A percentile compares a stretch with the other conserved stretches of the same genome.
These are phyloP conservation scores for Anagyrus pseudococci DNA, from an alignment of 2,888 invertebrate genomes.

Conservation along the genomic window DNA sequence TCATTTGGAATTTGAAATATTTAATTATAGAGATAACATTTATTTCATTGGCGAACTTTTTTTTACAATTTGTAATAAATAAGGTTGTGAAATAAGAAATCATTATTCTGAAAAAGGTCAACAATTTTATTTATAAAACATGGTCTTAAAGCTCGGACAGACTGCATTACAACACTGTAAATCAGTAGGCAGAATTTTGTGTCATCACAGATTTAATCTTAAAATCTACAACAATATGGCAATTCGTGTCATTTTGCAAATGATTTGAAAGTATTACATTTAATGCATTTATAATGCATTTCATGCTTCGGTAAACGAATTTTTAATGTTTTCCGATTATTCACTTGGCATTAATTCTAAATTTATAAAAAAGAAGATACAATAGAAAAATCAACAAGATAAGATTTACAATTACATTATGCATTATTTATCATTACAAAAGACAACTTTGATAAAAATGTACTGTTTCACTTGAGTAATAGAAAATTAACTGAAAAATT, in stretches of 20 bases:
- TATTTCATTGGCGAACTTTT: conserved; percentile 5
- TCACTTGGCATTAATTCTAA: too few relatives aligned
- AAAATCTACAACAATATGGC: conserved; percentile 40
- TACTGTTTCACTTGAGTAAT: conserved; percentile 22
- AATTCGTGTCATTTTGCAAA: conserved; percentile 24
- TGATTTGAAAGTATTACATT: too few relatives aligned
- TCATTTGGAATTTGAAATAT: too few relatives aligned
- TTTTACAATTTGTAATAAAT: conserved; percentile 16
- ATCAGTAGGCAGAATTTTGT: conserved; percentile 44
- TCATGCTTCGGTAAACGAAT: too few relatives aligned
- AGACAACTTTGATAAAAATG: conserved; percentile 15
- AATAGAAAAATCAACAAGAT: neutral
- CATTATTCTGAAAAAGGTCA: conserved; percentile 54
- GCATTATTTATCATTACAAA: neutral
- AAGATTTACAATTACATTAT: neutral
- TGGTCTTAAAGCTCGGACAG: conserved; percentile 57
- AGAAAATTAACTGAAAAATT: neutral
- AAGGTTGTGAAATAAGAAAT: conserved; percentile 32
- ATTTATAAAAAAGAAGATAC: conserved; percentile 8
- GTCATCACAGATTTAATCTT: conserved; percentile 54
- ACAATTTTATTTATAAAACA: conserved; percentile 58
- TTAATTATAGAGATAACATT: conserved; percentile 8
- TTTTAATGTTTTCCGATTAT: too few relatives aligned
- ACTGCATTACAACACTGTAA: conserved; percentile 50
- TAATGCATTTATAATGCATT: too few relatives aligned